A percentile compares a stretch with the other conserved stretches of the same genome.
These are phyloP conservation scores for Agrilus planipennis DNA, from an alignment of 1,140 invertebrate genomes.

Conservation along the genomic window DNA sequence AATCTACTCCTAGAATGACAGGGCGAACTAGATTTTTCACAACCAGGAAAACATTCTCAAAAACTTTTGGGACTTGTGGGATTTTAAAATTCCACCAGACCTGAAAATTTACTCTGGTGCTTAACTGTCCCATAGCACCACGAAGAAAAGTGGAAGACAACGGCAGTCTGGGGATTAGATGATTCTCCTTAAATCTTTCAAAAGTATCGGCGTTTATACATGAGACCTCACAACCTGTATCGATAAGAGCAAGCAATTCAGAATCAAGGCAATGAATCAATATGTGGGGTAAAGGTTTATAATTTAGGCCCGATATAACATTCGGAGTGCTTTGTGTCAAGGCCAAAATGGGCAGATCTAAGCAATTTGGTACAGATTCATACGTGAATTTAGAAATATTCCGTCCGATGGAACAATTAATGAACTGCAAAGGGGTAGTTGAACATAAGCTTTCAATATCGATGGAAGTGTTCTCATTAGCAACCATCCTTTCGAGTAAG, in stretches of 20 bases:
- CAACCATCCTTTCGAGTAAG: too few species aligned
- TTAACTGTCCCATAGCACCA: conserved; percentile 6
- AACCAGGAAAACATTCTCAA: background rate
- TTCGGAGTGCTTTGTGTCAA: too few species aligned
- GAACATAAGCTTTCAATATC: too few species aligned
- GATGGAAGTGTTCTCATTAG: too few species aligned
- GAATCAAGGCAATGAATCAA: background rate
- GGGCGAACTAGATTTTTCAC: conserved; percentile 7
- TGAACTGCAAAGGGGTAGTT: too few species aligned
- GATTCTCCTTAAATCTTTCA: background rate
- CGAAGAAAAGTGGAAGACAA: conserved; percentile 3
- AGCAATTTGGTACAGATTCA: too few species aligned
- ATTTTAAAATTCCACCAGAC: background rate
- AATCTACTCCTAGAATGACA: conserved; percentile 7
- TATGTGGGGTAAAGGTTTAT: background rate
- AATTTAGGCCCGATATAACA: too few species aligned
- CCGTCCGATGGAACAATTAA: too few species aligned
- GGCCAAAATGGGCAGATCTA: too few species aligned
- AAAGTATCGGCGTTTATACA: background rate
- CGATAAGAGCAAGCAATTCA: background rate
- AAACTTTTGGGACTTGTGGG: too few species aligned
- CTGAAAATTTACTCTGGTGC: conserved; percentile 1
- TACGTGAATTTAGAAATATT: too few species aligned
- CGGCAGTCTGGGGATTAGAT: background rate
- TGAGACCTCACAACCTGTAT: conserved; percentile 1